These are phyloP conservation scores for Meloidogyne exigua DNA, from an alignment of 1,140 invertebrate genomes.

Conservation along the genomic window DNA sequence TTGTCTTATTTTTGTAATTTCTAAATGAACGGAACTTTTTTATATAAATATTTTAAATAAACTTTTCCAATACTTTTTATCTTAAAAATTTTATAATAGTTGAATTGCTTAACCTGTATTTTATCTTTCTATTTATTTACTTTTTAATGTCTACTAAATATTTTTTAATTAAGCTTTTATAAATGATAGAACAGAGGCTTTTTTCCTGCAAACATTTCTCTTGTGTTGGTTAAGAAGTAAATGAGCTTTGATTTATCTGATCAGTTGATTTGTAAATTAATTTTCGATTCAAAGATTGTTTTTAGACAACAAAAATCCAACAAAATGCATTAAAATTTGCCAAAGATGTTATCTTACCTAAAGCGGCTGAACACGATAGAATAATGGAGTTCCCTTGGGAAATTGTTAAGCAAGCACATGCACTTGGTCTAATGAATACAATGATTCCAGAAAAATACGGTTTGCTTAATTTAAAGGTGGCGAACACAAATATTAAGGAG, in stretches of 20 bases:
- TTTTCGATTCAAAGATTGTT: neutral
- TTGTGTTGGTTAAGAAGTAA: neutral
- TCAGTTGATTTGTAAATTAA: constrained; percentile 13
- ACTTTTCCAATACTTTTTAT: too few species aligned
- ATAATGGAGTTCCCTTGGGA: constrained; percentile 89
- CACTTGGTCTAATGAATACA: constrained; percentile 81
- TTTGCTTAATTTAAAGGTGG: constrained; percentile 3
- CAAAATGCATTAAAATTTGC: constrained; percentile 84
- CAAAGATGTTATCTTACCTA: constrained; percentile 84
- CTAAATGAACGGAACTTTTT: too few species aligned
- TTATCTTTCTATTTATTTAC: too few species aligned
- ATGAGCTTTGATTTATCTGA: constrained; percentile 52
- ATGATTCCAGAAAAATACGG: constrained; percentile 75
- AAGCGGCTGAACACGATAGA: constrained; percentile 83
- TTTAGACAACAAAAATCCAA: constrained; percentile 44
- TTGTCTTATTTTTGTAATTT: too few species aligned
- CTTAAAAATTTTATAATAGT: too few species aligned
- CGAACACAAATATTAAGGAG: too few species aligned
- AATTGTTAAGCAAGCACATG: constrained; percentile 87
- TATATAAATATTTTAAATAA: too few species aligned
- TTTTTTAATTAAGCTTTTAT: too few species aligned
- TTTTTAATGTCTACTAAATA: too few species aligned
- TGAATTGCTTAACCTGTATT: too few species aligned
- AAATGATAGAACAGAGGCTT: constrained; percentile 2
- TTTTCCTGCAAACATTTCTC: neutral